phyloP scores from a whole-genome alignment of 2,797 vertebrate species.

The Hybognathus amarus region DNA sequence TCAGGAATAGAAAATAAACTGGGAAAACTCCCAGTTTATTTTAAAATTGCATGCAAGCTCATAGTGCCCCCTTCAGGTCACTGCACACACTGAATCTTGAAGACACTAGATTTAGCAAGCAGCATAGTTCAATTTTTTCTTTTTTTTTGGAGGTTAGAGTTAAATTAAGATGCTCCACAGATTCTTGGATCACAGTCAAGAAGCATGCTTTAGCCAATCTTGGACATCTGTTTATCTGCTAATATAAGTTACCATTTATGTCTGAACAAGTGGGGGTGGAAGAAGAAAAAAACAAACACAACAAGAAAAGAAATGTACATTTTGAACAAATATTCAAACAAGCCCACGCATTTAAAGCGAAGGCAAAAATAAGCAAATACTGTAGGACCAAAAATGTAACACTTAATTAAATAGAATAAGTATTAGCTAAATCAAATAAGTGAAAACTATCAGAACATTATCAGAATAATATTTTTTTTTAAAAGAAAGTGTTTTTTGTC shows the following conservation, averaged over 20 bases:
- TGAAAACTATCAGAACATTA: background rate
- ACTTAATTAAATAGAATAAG: background rate
- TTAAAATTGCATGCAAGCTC: conserved; percentile 66
- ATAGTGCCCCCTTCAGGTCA: conserved; percentile 83
- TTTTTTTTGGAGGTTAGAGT: background rate
- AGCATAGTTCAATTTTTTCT: background rate
- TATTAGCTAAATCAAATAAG: background rate
- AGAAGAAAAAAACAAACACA: background rate
- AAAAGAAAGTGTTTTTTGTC: background rate
- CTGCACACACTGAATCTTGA: conserved; percentile 54
- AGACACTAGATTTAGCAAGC: background rate
- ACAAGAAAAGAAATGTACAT: background rate
- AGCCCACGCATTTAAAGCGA: conserved; percentile 7
- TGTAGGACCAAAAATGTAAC: background rate
- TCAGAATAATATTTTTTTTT: background rate
- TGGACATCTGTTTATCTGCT: conserved; percentile 23
- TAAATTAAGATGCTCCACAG: conserved; percentile 8
- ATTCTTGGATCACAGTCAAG: conserved; percentile 18
- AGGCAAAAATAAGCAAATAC: background rate
- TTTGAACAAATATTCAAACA: conserved; percentile 14
- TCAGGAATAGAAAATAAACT: conserved; percentile 25
- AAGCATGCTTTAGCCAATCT: conserved; percentile 3
- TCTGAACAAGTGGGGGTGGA: conserved; percentile 17
- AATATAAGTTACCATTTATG: conserved; percentile 6
- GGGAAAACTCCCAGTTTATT: conserved; percentile 56